phyloP scores from a whole-genome alignment of 2,888 invertebrate species.

The Teleiodes luculella region DNA sequence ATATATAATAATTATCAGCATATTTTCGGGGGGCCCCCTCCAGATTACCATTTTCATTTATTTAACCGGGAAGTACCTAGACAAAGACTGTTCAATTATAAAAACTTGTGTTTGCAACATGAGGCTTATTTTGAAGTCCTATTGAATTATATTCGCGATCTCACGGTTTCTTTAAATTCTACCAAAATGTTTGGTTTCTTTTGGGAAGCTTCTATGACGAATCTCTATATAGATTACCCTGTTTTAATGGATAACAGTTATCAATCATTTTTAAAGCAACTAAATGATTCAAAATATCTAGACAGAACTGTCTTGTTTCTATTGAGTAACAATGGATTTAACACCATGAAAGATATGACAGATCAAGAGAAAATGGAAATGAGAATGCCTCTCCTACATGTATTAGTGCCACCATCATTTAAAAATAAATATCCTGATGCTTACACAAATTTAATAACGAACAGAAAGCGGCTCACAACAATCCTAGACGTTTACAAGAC shows the following conservation, averaged over 20 bases:
- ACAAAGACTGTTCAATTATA: slow-evolving; percentile 57
- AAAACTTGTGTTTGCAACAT: slow-evolving; percentile 81
- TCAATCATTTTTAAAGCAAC: slow-evolving; percentile 66
- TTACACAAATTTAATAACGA: slow-evolving; percentile 78
- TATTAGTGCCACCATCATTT: slow-evolving; percentile 84
- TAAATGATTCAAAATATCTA: slow-evolving; percentile 66
- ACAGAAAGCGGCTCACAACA: slow-evolving; percentile 81
- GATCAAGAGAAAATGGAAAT: slow-evolving; percentile 90
- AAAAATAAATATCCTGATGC: slow-evolving; percentile 75
- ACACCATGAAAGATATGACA: slow-evolving; percentile 83
- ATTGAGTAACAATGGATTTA: slow-evolving; percentile 91
- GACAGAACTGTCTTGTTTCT: slow-evolving; percentile 82
- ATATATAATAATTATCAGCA: slow-evolving; percentile 73
- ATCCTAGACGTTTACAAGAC: slow-evolving; percentile 88
- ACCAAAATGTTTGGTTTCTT: slow-evolving; percentile 85
- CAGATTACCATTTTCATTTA: slow-evolving; percentile 88
- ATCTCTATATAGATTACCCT: slow-evolving; percentile 87
- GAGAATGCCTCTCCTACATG: slow-evolving; percentile 85
- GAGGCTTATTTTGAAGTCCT: slow-evolving; percentile 81
- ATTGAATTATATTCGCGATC: slow-evolving; percentile 73
- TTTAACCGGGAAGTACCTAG: slow-evolving; percentile 59
- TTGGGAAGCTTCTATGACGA: slow-evolving; percentile 87
- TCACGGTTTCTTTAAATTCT: slow-evolving; percentile 43
- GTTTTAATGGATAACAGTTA: slow-evolving; percentile 82
- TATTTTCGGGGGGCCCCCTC: slow-evolving; percentile 83